phyloP scores from a whole-genome alignment of 2,113 vertebrate genomes.

The Microtus montanus region DNA sequence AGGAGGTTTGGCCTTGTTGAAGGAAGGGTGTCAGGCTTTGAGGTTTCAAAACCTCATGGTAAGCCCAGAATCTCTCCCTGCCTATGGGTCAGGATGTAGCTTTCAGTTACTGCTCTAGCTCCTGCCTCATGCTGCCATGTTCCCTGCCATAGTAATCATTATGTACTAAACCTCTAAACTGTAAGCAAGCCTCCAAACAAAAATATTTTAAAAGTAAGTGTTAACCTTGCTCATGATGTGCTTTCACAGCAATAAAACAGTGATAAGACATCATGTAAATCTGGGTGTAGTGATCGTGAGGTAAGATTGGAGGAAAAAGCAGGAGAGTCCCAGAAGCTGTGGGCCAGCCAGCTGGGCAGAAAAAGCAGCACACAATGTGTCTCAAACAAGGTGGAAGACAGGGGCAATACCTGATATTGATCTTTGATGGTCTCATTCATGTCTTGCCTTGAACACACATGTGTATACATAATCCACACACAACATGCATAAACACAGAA shows the following conservation, averaged over 20 bases:
- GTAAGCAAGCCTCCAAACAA: background rate
- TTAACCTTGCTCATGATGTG: background rate
- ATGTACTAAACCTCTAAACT: background rate
- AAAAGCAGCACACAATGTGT: background rate
- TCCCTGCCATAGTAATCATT: background rate
- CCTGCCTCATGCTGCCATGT: background rate
- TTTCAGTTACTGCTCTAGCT: background rate
- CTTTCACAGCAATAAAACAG: background rate
- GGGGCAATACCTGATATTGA: background rate
- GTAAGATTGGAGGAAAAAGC: background rate
- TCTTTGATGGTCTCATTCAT: background rate
- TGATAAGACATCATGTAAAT: background rate
- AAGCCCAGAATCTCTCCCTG: background rate
- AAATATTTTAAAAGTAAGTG: background rate
- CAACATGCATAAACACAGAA: background rate
- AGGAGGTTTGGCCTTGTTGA: background rate
- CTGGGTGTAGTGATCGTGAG: background rate
- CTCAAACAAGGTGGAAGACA: background rate
- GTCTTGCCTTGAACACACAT: background rate
- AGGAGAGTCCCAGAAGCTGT: background rate
- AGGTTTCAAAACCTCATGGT: background rate
- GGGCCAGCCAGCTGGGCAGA: background rate
- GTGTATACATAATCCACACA: background rate
- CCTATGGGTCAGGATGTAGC: background rate
- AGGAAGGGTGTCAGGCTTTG: background rate